Base-by-base conservation (phyloP, 2,797 vertebrate species). In the Schizopygopsis pylzovi region DNA sequence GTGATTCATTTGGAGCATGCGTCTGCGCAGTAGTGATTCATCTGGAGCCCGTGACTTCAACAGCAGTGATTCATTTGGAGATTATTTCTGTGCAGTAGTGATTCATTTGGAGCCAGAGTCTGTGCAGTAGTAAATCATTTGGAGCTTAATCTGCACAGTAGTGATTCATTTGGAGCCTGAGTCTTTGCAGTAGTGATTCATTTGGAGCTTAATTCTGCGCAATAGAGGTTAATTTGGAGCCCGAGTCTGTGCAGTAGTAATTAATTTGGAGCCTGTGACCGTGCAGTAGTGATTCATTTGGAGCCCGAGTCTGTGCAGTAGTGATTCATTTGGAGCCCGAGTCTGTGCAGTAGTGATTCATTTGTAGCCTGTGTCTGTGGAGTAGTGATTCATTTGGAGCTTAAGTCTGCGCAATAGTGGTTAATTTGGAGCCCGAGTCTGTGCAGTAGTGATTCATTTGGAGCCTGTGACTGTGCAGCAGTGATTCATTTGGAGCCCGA, bases 381-480 rank as follows among this genome's bases (percentile, higher is more conserved):
- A 22, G 20, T 4, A 59, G 9, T 59, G 22, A n/a, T 25, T 25
- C 22, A 61, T 25, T 61, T 4, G 22, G 12, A 10, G 28, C 28
- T 10, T 3, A 0, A 3, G n/a, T 4, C n/a, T 61, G 56, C 0
- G 3, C 33, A 33, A 0, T 33, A 33, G 33, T 43, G 43, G 11
- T 10, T 43, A 9, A 33, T 33, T 45, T 45, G 43, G 10, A 45
- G 43, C 43, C 0, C 10, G 0, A 2, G 41, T 43, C 43, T 45
- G 43, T 0, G 9, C 43, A 45, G n/a, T n/a, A n/a, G n/a, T n/a
- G n/a, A n/a, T n/a, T n/a, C n/a, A n/a, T 45, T 0, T 45, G 43
- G 10, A 45, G 43, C 43, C 2, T 0, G 0, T 11, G 43, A 11
- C 43, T 45, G 43, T 2, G 0, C 9, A 10, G 43, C 3, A 2